Evolutionary conservation across 2,888 invertebrate genomes (phyloP).

Genomic region (Acleris literana): DNA sequence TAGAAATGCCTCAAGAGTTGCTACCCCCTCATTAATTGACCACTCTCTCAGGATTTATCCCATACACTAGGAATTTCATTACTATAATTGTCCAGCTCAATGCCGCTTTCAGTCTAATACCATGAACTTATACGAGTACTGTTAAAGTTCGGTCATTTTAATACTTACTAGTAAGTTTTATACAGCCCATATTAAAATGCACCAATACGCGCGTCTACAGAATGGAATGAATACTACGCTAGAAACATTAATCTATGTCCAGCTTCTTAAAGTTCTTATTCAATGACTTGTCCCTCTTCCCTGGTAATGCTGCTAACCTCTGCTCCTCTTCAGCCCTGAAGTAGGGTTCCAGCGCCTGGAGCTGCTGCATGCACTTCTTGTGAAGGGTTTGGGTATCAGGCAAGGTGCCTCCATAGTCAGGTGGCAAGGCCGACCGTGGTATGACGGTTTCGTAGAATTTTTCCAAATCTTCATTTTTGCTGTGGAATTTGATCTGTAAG

Average conservation of each 20-base stretch:
- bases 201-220: background rate
- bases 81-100: too few species aligned
- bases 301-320: slow-evolving; percentile 65
- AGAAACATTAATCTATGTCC: slow-evolving; percentile 84
- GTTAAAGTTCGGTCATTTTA: too few species aligned
- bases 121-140: too few species aligned
- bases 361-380: slow-evolving; percentile 68
- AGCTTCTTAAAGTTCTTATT: slow-evolving; percentile 88
- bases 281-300: slow-evolving; percentile 80
- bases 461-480: slow-evolving; percentile 79
- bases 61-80: too few species aligned
- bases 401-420: slow-evolving; percentile 85
- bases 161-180: background rate
- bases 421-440: slow-evolving; percentile 82
- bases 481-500: slow-evolving; percentile 84
- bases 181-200: background rate
- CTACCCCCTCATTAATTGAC: too few species aligned
- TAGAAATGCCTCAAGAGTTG: too few species aligned
- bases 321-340: slow-evolving; percentile 74
- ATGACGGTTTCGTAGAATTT: slow-evolving; percentile 82
- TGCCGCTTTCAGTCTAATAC: too few species aligned
- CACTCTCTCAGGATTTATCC: too few species aligned
- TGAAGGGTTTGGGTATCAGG: slow-evolving; percentile 74
- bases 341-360: slow-evolving; percentile 63
- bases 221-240: slow-evolving; percentile 1